Percentiles rank a stretch among this genome's conserved stretches.
These are phyloP conservation scores for Nemoura dubitans DNA, from an alignment of 2,888 invertebrate species.

Conservation along the genomic window DNA sequence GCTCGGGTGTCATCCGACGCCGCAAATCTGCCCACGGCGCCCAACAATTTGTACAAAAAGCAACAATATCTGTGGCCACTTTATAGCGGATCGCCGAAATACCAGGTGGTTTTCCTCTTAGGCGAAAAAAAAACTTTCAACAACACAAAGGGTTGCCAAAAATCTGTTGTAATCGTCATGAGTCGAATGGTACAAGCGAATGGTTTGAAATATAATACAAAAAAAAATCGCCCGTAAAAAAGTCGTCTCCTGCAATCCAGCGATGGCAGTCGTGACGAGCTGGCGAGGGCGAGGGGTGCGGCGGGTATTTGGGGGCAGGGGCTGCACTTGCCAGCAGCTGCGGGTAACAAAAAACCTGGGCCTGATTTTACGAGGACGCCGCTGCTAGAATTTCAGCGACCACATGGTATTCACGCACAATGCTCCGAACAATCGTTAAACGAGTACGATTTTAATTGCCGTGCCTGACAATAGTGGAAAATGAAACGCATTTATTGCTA, in stretches of 20 bases:
- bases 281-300: not conserved
- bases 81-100: not conserved
- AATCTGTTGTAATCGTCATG: slow-evolving; percentile 35
- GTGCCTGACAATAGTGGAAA: slow-evolving; percentile 17
- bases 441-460: slow-evolving; percentile 33
- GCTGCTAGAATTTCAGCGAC: slow-evolving; percentile 20
- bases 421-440: slow-evolving; percentile 7
- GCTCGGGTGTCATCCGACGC: not conserved
- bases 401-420: slow-evolving; percentile 36
- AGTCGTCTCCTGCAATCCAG: not conserved
- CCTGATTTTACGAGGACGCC: slow-evolving; percentile 35
- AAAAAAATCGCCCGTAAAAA: slow-evolving; percentile 28
- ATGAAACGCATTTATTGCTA: not conserved
- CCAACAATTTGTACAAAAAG: not conserved
- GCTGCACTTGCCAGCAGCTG: slow-evolving; percentile 30
- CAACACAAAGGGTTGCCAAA: slow-evolving; percentile 18
- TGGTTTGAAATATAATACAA: not conserved
- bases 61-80: not conserved
- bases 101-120: not conserved
- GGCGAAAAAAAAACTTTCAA: not conserved
- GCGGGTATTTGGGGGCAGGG: not conserved
- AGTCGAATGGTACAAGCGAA: slow-evolving; percentile 15
- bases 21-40: not conserved
- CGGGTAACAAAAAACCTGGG: slow-evolving; percentile 26
- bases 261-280: slow-evolving; percentile 26